These are phyloP conservation scores for Callipepla squamata DNA, from an alignment of 2,113 vertebrate species.

Conservation along the genomic window DNA sequence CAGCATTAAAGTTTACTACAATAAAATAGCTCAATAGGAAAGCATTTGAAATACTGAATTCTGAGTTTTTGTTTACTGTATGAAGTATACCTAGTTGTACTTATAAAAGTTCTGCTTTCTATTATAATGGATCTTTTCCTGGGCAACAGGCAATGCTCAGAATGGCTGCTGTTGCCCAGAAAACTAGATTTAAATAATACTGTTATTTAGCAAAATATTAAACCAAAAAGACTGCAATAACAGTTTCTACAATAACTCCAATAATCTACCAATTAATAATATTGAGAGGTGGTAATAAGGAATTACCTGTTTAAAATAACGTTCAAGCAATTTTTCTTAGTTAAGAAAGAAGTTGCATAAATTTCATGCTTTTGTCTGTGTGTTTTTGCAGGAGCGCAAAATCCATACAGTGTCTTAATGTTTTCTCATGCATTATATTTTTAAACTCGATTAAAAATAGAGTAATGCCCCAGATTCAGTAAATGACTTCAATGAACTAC, in stretches of 20 bases:
- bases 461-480: conserved; percentile 21
- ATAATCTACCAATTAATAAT: conserved; percentile 64
- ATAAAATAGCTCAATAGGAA: not conserved
- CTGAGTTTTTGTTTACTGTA: not conserved
- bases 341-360: not conserved
- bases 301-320: conserved; percentile 52
- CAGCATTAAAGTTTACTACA: not conserved
- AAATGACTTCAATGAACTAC: conserved; percentile 15
- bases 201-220: not conserved
- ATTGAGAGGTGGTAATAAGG: not conserved
- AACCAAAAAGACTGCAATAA: conserved; percentile 29
- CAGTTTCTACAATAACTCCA: conserved; percentile 55
- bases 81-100: not conserved
- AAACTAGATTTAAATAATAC: not conserved
- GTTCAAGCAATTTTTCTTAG: not conserved
- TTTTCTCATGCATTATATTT: not conserved
- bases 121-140: not conserved
- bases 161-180: not conserved
- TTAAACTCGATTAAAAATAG: conserved; percentile 38
- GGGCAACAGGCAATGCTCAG: conserved; percentile 6
- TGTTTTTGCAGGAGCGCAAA: not conserved
- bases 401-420: not conserved
- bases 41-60: not conserved
- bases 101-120: not conserved
- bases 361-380: not conserved